A percentile compares a stretch with the other conserved stretches of the same genome.
These are phyloP conservation scores for Apostichopus japonicus DNA, from an alignment of 35 echinoderm and acorn worm species.

Conservation along the genomic window DNA sequence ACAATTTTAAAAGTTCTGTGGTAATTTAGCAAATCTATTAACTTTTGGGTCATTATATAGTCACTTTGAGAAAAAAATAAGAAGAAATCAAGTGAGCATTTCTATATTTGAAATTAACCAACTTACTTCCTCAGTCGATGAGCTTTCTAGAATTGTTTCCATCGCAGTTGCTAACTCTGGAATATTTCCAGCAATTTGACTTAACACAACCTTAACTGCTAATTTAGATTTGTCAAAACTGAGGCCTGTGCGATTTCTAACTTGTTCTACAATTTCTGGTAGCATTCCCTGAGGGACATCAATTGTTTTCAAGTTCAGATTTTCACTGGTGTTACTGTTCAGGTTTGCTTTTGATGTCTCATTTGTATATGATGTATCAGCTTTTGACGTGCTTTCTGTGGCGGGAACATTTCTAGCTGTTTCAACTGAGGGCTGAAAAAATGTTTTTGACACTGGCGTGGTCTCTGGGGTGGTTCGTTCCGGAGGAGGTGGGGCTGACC, in stretches of 20 bases:
- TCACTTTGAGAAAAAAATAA: too few species aligned
- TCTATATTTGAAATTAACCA: background rate
- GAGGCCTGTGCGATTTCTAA: conserved; percentile 83
- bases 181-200: conserved; percentile 61
- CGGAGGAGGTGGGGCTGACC: conserved; percentile 73
- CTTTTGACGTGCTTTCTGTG: background rate
- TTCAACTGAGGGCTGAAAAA: conserved; percentile 9
- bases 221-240: conserved; percentile 87
- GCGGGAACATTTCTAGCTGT: background rate
- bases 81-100: too few species aligned
- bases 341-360: background rate
- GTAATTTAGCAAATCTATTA: too few species aligned
- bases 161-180: conserved; percentile 69
- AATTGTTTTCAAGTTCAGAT: background rate
- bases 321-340: conserved; percentile 3
- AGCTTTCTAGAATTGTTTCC: conserved; percentile 72
- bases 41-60: too few species aligned
- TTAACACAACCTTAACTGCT: conserved; percentile 71
- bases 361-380: background rate
- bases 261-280: conserved; percentile 85
- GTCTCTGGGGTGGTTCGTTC: conserved; percentile 5
- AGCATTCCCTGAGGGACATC: conserved; percentile 67
- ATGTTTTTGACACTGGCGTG: conserved; percentile 4
- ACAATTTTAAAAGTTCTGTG: too few species aligned
- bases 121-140: background rate